These are phyloP conservation scores for Catonia carolina DNA, from an alignment of 2,888 invertebrate genomes.

Conservation along the genomic window DNA sequence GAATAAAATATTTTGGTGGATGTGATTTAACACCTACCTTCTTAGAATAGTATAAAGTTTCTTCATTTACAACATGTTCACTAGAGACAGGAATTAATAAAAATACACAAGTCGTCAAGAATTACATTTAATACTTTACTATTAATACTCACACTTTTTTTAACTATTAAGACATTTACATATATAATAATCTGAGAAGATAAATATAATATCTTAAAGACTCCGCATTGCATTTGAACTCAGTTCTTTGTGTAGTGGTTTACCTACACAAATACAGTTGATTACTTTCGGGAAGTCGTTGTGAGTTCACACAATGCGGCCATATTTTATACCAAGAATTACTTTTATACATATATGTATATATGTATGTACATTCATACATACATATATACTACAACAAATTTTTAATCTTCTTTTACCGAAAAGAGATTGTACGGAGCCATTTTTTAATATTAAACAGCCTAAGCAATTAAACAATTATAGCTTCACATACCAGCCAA, in stretches of 20 bases:
- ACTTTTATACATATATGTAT: conserved; percentile 24
- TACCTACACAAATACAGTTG: conserved; percentile 15
- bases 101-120: conserved; percentile 25
- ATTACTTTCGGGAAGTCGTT: conserved; percentile 30
- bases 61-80: no score
- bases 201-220: conserved; percentile 26
- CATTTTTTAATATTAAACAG: conserved; percentile 23
- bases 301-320: conserved; percentile 28
- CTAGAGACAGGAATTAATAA: no score
- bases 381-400: conserved; percentile 24
- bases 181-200: conserved; percentile 33
- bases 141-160: conserved; percentile 32
- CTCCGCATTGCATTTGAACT: conserved; percentile 29
- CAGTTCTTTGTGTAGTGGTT: conserved; percentile 16
- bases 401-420: conserved; percentile 23
- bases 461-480: conserved; percentile 36
- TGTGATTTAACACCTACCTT: no score
- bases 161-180: conserved; percentile 32
- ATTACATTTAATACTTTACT: conserved; percentile 27
- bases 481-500: conserved; percentile 38
- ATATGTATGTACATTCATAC: conserved; percentile 17
- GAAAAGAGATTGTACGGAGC: conserved; percentile 40
- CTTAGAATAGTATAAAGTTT: no score
- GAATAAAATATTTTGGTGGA: no score
- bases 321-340: no score